Percentiles rank a stretch among this genome's conserved stretches.
Conservation (phyloP, 2,113 vertebrate genomes). For the Malurus cyaneus region DNA sequence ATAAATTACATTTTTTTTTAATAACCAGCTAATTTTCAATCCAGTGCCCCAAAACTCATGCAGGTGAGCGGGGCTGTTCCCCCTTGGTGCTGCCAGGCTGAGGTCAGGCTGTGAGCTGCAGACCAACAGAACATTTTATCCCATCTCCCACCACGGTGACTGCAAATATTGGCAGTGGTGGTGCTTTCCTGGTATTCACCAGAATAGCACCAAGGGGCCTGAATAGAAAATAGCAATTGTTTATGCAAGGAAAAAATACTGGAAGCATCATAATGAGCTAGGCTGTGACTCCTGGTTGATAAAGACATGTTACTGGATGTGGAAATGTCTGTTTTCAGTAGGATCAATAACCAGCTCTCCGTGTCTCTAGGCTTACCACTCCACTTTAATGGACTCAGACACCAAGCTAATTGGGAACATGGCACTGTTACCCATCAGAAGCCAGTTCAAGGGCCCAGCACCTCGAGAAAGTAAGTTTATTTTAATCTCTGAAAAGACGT, state of each 20-base stretch:
- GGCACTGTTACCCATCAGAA: constrained; percentile 91
- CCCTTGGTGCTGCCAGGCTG: neutral
- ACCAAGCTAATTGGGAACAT: constrained; percentile 94
- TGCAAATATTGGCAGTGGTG: neutral
- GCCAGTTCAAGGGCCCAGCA: constrained; percentile 97
- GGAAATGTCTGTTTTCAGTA: neutral
- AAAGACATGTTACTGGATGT: rapidly evolving
- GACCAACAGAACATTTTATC: rapidly evolving
- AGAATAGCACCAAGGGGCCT: neutral
- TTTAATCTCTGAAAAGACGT: neutral
- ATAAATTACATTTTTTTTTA: neutral
- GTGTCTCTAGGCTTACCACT: constrained; percentile 89
- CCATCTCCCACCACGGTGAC: rapidly evolving
- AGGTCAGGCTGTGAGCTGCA: neutral
- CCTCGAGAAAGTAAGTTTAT: constrained; percentile 88
- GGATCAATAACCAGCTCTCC: neutral
- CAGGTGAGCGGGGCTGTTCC: neutral
- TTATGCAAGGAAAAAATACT: neutral
- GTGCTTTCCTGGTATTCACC: neutral
- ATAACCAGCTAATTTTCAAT: neutral
- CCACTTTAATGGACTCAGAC: constrained; percentile 86
- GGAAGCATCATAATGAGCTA: neutral
- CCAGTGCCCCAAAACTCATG: neutral
- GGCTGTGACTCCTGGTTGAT: neutral
- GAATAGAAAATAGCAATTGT: neutral